These are phyloP conservation scores for Orestias chungarensis DNA, from an alignment of 2,797 vertebrate species.

Conservation along the genomic window DNA sequence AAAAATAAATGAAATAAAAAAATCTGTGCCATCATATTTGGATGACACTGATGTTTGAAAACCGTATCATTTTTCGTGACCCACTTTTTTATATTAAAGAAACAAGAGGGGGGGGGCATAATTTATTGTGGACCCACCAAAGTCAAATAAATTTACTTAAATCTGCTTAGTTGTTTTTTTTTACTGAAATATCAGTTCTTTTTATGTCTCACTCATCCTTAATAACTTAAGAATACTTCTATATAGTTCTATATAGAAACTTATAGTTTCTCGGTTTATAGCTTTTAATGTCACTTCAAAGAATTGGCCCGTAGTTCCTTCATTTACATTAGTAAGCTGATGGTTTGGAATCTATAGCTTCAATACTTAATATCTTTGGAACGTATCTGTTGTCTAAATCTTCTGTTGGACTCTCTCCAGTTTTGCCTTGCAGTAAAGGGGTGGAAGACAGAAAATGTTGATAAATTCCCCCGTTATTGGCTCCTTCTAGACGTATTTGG, in stretches of 20 bases:
- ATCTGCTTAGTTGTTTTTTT: too few species aligned
- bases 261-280: conserved; percentile 21
- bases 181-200: background rate
- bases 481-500: background rate
- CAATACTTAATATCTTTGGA: background rate
- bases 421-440: conserved; percentile 1
- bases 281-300: conserved; percentile 53
- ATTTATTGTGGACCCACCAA: background rate
- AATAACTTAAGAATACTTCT: conserved; percentile 7
- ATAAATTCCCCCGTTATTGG: background rate
- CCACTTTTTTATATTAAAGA: background rate
- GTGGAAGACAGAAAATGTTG: background rate
- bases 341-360: conserved; percentile 14
- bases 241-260: conserved; percentile 16
- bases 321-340: conserved; percentile 21
- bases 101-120: background rate
- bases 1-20: too few species aligned
- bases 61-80: background rate
- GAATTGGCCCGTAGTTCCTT: conserved; percentile 9
- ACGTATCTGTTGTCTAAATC: conserved; percentile 9
- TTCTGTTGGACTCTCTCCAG: background rate
- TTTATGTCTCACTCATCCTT: conserved; percentile 16
- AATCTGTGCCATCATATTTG: background rate
- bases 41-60: conserved; percentile 1
- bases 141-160: background rate